Percentiles rank a stretch among this genome's conserved stretches.
Conservation (phyloP, 2,797 vertebrate species). For the Setipinna tenuifilis region DNA sequence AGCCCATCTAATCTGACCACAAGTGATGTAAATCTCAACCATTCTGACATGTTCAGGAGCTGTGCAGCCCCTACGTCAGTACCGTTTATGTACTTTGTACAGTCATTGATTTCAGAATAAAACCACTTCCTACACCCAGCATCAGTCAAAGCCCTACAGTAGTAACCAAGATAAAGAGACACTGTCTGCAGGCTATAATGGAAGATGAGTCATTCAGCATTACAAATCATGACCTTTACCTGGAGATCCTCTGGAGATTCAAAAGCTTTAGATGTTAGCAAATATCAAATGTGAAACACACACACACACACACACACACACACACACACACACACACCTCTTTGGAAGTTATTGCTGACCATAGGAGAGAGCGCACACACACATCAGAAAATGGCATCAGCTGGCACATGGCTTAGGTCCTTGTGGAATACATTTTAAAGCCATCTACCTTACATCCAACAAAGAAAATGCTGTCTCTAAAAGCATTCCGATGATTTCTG, state of each 20-base stretch:
- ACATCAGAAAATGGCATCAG: not conserved
- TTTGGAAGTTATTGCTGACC: not conserved
- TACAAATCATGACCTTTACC: not conserved
- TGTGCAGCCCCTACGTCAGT: too few species aligned
- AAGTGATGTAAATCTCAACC: too few species aligned
- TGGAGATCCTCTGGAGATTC: not conserved
- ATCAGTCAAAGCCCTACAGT: too few species aligned
- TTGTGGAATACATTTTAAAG: not conserved
- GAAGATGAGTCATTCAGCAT: not conserved
- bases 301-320: not conserved
- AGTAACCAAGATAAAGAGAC: not conserved
- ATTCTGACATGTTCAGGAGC: too few species aligned
- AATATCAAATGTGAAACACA: slow-evolving; percentile 1
- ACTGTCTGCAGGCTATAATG: not conserved
- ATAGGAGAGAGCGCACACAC: not conserved
- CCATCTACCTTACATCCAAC: not conserved
- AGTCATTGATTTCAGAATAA: too few species aligned
- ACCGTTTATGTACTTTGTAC: too few species aligned
- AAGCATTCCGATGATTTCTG: not conserved
- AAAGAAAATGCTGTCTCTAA: not conserved
- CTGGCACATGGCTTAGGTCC: not conserved
- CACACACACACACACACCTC: not conserved
- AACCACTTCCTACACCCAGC: too few species aligned
- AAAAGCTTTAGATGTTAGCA: not conserved
- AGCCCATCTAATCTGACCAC: too few species aligned